Evolutionary conservation across 2,113 vertebrate genomes (phyloP).

Genomic region (Oreochromis spilurus): DNA sequence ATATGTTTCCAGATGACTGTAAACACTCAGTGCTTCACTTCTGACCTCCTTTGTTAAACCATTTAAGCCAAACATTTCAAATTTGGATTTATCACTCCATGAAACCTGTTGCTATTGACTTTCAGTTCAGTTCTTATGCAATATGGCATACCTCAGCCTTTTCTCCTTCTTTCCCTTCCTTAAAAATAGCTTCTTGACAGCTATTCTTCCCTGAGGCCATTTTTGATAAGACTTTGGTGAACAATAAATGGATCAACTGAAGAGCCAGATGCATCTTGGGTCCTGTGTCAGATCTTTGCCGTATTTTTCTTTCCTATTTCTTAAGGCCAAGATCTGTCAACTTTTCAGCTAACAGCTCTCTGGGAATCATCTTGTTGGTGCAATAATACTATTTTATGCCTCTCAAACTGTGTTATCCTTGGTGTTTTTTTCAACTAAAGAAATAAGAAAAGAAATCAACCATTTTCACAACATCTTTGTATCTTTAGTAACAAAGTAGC

Average conservation of each 20-base stretch:
- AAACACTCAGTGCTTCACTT: neutral
- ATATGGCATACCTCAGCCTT: neutral
- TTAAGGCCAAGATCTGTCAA: neutral
- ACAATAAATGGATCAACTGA: neutral
- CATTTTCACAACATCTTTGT: neutral
- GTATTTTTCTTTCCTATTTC: neutral
- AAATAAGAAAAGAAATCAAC: neutral
- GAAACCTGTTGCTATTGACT: neutral
- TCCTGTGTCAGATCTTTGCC: neutral
- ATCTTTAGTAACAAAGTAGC: neutral
- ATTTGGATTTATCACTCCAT: neutral
- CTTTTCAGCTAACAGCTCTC: neutral
- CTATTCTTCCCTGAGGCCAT: neutral
- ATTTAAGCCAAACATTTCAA: neutral
- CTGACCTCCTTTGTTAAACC: neutral
- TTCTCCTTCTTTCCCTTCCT: neutral
- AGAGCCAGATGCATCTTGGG: neutral
- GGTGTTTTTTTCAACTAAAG: neutral
- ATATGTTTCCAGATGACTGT: neutral
- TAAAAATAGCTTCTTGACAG: neutral
- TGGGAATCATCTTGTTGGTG: neutral
- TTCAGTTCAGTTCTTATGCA: neutral
- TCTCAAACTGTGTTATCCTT: neutral
- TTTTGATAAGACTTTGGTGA: neutral
- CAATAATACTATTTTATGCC: neutral